A percentile compares a stretch with the other conserved stretches of the same genome.
These are phyloP conservation scores for Malthinus flaveolus DNA, from an alignment of 2,888 invertebrate species.

Conservation along the genomic window DNA sequence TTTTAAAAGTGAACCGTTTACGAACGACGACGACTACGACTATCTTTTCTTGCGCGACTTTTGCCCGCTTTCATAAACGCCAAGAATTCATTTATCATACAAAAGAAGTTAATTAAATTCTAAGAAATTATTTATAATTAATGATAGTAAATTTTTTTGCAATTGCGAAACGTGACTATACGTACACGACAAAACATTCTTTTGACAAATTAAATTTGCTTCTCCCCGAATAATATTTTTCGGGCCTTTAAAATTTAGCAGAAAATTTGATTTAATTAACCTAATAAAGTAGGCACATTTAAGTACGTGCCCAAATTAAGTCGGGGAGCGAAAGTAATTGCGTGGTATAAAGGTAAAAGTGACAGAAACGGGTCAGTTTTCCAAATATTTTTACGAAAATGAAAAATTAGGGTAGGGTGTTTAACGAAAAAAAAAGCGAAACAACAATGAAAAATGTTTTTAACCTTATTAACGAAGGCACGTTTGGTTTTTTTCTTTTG, in stretches of 20 bases:
- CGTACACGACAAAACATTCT: background rate
- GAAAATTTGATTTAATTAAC: background rate
- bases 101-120: slow-evolving; percentile 29
- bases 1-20: slow-evolving; percentile 28
- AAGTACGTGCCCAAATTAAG: too few species aligned
- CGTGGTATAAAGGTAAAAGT: too few species aligned
- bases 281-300: too few species aligned
- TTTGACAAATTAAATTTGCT: background rate
- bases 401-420: too few species aligned
- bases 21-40: slow-evolving; percentile 20
- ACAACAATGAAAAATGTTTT: slow-evolving; percentile 10
- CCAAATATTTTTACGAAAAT: too few species aligned
- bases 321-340: too few species aligned
- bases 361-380: too few species aligned
- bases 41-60: slow-evolving; percentile 27
- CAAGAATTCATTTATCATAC: slow-evolving; percentile 24
- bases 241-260: background rate
- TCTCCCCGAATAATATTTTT: background rate
- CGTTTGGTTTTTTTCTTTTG: too few species aligned
- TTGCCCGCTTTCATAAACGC: slow-evolving; percentile 17
- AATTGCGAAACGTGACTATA: slow-evolving; percentile 2
- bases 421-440: slow-evolving; percentile 1
- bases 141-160: slow-evolving; percentile 20
- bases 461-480: slow-evolving; percentile 5
- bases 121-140: slow-evolving; percentile 29